These are phyloP conservation scores for Scelioninae gen. 2 DNA, from an alignment of 2,888 invertebrate species.

Conservation along the genomic window DNA sequence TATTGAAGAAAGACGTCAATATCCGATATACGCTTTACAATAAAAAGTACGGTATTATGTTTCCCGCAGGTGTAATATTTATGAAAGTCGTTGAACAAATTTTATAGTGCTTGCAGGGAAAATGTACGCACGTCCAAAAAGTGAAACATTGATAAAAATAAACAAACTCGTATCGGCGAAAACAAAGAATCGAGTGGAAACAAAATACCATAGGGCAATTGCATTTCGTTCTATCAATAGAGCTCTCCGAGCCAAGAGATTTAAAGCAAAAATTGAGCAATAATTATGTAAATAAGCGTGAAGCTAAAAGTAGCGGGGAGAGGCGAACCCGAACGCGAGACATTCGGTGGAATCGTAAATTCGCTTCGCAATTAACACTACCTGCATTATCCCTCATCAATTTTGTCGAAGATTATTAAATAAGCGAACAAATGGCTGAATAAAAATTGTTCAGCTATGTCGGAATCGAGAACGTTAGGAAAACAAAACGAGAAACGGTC, in stretches of 20 bases:
- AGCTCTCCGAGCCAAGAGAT: slow-evolving; percentile 3
- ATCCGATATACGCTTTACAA: not conserved
- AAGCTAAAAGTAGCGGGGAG: no score
- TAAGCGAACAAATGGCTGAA: slow-evolving; percentile 34
- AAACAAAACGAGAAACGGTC: not conserved
- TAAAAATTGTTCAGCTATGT: slow-evolving; percentile 3
- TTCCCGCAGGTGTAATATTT: no score
- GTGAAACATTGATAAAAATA: slow-evolving; percentile 1
- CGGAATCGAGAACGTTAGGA: not conserved
- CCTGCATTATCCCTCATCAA: slow-evolving; percentile 42
- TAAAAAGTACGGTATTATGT: not conserved
- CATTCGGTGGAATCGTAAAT: slow-evolving; percentile 18
- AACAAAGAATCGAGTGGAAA: not conserved
- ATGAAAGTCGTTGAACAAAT: not conserved
- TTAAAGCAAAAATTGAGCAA: slow-evolving; percentile 7
- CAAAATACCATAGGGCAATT: slow-evolving; percentile 10
- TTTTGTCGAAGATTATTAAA: slow-evolving; percentile 19
- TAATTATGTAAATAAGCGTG: no score
- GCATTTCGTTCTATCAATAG: slow-evolving; percentile 20
- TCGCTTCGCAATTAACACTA: slow-evolving; percentile 31
- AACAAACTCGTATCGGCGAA: not conserved
- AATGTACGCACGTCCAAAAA: slow-evolving; percentile 11
- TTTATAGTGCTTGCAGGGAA: slow-evolving; percentile 7
- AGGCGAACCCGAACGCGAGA: no score
- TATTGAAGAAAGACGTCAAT: slow-evolving; percentile 29